Conservation (phyloP, 2,888 invertebrate species). For the Dinocampus coccinellae region DNA sequence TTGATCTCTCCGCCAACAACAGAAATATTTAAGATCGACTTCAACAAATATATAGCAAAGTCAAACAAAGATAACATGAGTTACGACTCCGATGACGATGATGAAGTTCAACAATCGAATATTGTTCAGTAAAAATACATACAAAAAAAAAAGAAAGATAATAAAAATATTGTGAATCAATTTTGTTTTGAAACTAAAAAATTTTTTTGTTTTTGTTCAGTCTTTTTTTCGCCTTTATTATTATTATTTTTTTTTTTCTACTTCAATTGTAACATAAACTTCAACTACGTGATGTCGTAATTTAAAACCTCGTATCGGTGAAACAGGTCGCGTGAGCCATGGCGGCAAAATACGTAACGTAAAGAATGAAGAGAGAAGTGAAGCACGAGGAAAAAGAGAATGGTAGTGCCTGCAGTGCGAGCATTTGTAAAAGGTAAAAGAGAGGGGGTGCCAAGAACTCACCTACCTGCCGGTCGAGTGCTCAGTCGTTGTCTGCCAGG, state of each 20-base stretch:
- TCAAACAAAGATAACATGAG: constrained; percentile 46
- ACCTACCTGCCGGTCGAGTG: constrained; percentile 64
- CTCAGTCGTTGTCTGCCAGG: constrained; percentile 66
- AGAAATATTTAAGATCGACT: constrained; percentile 80
- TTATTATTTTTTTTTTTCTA: not conserved
- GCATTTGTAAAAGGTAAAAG: constrained; percentile 23
- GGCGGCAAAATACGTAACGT: constrained; percentile 20
- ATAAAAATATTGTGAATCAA: not conserved
- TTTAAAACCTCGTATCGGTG: constrained; percentile 1
- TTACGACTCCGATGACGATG: constrained; percentile 59
- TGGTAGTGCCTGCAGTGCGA: constrained; percentile 47
- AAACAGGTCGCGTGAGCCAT: constrained; percentile 6
- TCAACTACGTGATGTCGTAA: not conserved
- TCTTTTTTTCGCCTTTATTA: not conserved
- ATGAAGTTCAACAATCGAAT: constrained; percentile 40
- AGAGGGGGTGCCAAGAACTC: constrained; percentile 53
- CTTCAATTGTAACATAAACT: not conserved
- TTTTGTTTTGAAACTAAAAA: not conserved
- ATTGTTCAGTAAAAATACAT: not conserved
- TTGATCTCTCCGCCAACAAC: constrained; percentile 76
- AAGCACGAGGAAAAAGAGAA: constrained; percentile 43
- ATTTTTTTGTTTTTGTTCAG: not conserved
- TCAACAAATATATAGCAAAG: constrained; percentile 53
- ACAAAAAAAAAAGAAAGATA: not conserved
- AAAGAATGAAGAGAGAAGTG: constrained; percentile 47